Evolutionary conservation across 1,140 invertebrate species (phyloP), one percentile per base, ranked within the genome.

Genomic region (Patella vulgata): DNA sequence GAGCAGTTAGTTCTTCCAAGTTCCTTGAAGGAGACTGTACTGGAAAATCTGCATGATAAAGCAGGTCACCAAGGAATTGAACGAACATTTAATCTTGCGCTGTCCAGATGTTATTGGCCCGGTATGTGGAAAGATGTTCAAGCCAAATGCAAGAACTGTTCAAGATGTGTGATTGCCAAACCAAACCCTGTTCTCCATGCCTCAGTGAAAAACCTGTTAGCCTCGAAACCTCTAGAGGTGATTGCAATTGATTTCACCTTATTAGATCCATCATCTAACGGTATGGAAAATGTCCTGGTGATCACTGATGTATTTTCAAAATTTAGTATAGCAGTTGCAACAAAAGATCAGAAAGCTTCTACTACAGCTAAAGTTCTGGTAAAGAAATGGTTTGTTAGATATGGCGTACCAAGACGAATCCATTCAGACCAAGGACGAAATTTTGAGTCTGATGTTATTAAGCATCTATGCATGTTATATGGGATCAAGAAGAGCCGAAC

Each of bases 301-400:
- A 63, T 74, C 36, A 74, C 69, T 17, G 72, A 73, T 51, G 48
- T 71, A 1, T 71, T 66, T 31, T 42, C 61, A 1, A 68, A 64
- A 46, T 68, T 53, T 40, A 59, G 48, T 17, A 47, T 54, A 39
- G 61, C 58, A 21, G 31, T 68, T 25, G 57, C 57, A 21, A 64
- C 65, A 6, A 56, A 40, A 48, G 47, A 68, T 31, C 56, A 64
- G 36, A 61, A 19, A 31, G 61, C 63, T 21, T 39, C 12, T 9
- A 57, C 63, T n/a, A 53, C 46, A 19, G 52, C 63, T 11, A 60
- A 40, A 12, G 54, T 48, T 2, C 25, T 66, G 27, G 58, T 66
- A 5, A 46, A 39, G 31, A 33, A 69, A 21, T 68, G 66, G 66
- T 68, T 70, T 39, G 28, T 42, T 3, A 31, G 25, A 17, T 71